Evolutionary conservation across 2,888 invertebrate genomes (phyloP), one percentile per base, ranked within the genome.

Genomic region (Orgyia antiqua): DNA sequence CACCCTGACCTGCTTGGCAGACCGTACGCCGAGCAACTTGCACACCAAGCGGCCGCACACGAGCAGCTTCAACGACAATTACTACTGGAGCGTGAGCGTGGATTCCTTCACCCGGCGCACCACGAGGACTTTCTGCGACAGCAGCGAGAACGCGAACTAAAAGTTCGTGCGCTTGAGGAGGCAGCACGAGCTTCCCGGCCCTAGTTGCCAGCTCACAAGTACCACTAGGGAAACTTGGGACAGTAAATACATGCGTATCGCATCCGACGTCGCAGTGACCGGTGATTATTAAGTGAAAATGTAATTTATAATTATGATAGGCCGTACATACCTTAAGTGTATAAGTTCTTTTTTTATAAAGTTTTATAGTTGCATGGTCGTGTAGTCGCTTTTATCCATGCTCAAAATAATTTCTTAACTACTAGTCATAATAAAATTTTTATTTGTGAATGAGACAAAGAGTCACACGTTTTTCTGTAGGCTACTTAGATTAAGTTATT

Each of bases 1-100:
- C 93, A 92, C 58, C 93, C 93, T 0, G 94, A 94, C 70, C 88
- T 95, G 42, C 87, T 95, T 43, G 92, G 93, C 26, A 88, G 95
- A 60, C 93, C 93, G 2, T 94, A 94, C 71, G 93, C 94, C 23
- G 94, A 95, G 68, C 93, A 93, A 65, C 76, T 94, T 52, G 93
- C 93, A 41, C 93, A 93, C 54, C 90, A 93, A 73, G 91, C 90
- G 48, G 93, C 92, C 19, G 94, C 94, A 43, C 94, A 95, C 64
- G 95, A 95, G 73, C 94, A 94, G 68, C 79, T 95, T 44, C 94
- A 95, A 76, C 89, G 95, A 48, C 95, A 95, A 67, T 88, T 95
- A 76, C 84, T 95, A 74, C 64, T 95, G 78, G 95, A 95, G 72
- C 88, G 95, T 44, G 95, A 95, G 67, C 88, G 94, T 41, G 75